phyloP scores from a whole-genome alignment of 2,113 vertebrate species.

The Myotis yumanensis region DNA sequence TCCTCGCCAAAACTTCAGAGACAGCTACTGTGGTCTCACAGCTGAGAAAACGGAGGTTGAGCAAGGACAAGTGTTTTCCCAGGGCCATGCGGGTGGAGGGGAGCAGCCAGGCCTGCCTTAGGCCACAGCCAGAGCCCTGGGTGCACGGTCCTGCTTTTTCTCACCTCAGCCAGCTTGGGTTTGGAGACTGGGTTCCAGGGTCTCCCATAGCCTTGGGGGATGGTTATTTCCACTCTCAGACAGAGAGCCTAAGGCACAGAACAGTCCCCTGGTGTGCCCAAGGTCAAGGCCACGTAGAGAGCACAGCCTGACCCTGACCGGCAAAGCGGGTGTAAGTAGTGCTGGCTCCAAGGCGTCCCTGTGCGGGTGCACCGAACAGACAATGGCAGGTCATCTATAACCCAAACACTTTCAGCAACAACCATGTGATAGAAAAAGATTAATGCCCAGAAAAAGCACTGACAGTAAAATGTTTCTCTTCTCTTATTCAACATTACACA shows the following conservation, averaged over 20 bases:
- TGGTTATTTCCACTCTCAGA: not conserved
- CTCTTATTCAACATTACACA: not conserved
- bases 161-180: fast-evolving
- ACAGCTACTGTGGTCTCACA: not conserved
- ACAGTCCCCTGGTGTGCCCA: not conserved
- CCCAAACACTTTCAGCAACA: not conserved
- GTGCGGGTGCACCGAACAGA: fast-evolving
- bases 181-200: not conserved
- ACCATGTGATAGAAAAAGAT: not conserved
- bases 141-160: not conserved
- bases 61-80: not conserved
- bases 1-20: not conserved
- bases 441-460: not conserved
- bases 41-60: not conserved
- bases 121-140: fast-evolving
- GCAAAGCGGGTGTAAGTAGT: not conserved
- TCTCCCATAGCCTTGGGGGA: not conserved
- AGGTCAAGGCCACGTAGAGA: not conserved
- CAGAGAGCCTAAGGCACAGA: not conserved
- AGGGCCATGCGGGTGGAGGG: not conserved
- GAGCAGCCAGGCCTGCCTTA: not conserved
- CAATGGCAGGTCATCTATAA: fast-evolving
- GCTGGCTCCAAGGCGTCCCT: not conserved
- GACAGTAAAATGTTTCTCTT: not conserved
- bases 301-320: no score